Conservation (phyloP, 2,113 vertebrate species). For the Callithrix jacchus region DNA sequence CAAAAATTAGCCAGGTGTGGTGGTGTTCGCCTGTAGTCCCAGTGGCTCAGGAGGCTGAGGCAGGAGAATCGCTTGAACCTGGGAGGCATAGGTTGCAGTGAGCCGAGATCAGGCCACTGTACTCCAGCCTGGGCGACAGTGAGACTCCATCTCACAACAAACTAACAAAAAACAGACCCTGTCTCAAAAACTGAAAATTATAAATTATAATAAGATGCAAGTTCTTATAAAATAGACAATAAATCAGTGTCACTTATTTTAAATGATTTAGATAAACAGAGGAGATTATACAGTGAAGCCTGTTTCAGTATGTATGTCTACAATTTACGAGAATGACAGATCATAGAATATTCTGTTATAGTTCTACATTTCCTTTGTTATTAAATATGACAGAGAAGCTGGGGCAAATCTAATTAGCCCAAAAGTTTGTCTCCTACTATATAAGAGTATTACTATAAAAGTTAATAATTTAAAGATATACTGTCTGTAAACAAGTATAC, state of each 20-base stretch:
- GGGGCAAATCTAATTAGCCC: neutral
- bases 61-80: too few relatives aligned
- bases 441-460: neutral
- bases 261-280: neutral
- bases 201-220: neutral
- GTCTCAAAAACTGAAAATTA: too few relatives aligned
- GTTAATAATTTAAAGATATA: neutral
- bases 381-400: neutral
- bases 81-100: too few relatives aligned
- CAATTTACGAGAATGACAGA: neutral
- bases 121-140: too few relatives aligned
- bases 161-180: too few relatives aligned
- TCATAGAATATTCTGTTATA: neutral
- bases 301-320: neutral
- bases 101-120: too few relatives aligned
- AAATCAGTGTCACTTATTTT: neutral
- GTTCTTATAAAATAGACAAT: neutral
- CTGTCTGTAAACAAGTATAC: neutral
- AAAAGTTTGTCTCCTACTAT: slow-evolving; percentile 16
- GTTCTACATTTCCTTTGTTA: neutral
- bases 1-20: too few relatives aligned
- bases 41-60: too few relatives aligned
- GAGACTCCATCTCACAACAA: too few relatives aligned
- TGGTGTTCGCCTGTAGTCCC: too few relatives aligned
- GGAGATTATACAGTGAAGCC: neutral